Evolutionary conservation across 2,797 vertebrate genomes (phyloP).

Genomic region (Tinamus major): DNA sequence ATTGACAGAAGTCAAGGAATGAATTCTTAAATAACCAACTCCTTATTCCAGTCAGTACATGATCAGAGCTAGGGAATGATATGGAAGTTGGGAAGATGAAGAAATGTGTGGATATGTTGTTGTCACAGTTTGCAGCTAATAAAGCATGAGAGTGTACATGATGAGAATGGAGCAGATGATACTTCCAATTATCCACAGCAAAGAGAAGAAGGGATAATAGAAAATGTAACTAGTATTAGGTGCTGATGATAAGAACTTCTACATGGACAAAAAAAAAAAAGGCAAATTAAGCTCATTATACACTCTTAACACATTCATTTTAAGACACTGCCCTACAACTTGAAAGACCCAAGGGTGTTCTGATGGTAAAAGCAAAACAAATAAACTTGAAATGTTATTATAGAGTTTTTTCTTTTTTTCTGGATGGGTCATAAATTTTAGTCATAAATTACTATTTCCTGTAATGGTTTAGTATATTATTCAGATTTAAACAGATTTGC

Average conservation of each 20-base stretch:
- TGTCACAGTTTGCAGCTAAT: conserved; percentile 26
- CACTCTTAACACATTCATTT: neutral
- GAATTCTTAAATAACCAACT: conserved; percentile 35
- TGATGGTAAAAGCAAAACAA: neutral
- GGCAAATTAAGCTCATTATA: neutral
- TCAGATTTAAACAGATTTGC: conserved; percentile 18
- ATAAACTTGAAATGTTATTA: neutral
- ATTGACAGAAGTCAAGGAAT: conserved; percentile 23
- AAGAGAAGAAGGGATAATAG: conserved; percentile 16
- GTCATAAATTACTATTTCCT: neutral
- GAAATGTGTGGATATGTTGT: conserved; percentile 8
- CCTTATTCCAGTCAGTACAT: neutral
- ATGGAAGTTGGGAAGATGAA: conserved; percentile 21
- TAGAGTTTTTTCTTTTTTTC: neutral
- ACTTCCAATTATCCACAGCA: conserved; percentile 42
- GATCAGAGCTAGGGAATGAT: conserved; percentile 18
- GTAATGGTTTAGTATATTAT: neutral
- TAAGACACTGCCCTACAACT: neutral
- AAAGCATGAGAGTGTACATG: neutral
- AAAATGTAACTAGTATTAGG: conserved; percentile 24
- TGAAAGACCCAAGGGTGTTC: neutral
- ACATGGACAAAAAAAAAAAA: neutral
- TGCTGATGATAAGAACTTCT: conserved; percentile 3
- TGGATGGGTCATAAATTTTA: neutral
- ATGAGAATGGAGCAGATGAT: conserved; percentile 28